phyloP scores from a whole-genome alignment of 2,113 vertebrate species.

The Chaetodon auriga region DNA sequence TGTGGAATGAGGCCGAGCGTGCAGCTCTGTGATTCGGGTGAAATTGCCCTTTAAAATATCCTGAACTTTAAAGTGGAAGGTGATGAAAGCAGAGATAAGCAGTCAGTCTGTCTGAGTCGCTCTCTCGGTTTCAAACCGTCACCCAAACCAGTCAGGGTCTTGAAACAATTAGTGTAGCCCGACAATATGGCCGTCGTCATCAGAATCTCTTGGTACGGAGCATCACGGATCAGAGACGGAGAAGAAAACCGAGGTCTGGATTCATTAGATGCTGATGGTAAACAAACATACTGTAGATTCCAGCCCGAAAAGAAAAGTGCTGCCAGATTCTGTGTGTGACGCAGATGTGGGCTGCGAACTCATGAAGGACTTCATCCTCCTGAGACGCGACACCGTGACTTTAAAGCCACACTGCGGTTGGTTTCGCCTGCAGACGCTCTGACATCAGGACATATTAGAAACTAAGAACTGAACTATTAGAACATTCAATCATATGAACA shows the following conservation, averaged over 20 bases:
- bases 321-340: conserved; percentile 20
- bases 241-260: conserved; percentile 25
- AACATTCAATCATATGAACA: too few species aligned
- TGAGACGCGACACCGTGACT: not conserved
- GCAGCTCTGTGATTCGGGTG: not conserved
- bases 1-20: not conserved
- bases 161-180: conserved; percentile 70
- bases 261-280: conserved; percentile 54
- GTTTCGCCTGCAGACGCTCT: not conserved
- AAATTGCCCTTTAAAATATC: not conserved
- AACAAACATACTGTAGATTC: conserved; percentile 54
- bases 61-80: not conserved
- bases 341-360: conserved; percentile 49
- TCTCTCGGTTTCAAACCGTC: not conserved
- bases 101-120: not conserved
- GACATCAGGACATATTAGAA: too few species aligned
- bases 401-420: not conserved
- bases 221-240: conserved; percentile 38
- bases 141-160: conserved; percentile 28
- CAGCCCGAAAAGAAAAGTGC: conserved; percentile 6
- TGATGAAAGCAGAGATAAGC: not conserved
- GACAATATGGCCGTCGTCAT: conserved; percentile 37
- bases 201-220: conserved; percentile 32
- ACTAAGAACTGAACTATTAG: too few species aligned
- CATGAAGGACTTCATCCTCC: not conserved